phyloP scores from a whole-genome alignment of 2,113 vertebrate species.

The Eurypyga helias region DNA sequence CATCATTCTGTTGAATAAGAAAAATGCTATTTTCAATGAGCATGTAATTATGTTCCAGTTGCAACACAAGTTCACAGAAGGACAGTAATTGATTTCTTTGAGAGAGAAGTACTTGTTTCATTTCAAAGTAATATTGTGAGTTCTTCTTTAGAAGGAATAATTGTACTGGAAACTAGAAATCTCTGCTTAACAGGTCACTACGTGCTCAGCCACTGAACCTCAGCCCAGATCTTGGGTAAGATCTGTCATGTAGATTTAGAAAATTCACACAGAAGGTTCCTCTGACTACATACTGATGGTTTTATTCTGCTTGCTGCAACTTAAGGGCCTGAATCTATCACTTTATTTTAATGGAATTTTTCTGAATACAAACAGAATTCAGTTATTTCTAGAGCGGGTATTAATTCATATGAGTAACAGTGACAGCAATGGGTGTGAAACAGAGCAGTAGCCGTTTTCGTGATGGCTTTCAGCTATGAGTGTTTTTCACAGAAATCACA shows the following conservation, averaged over 20 bases:
- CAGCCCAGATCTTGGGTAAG: slow-evolving; percentile 5
- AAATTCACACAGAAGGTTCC: slow-evolving; percentile 2
- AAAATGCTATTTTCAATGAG: background rate
- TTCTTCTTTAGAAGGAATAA: background rate
- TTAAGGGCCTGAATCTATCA: background rate
- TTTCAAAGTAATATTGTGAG: background rate
- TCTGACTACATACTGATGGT: background rate
- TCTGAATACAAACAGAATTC: background rate
- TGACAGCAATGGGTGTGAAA: background rate
- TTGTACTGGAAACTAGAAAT: slow-evolving; percentile 33
- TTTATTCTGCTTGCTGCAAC: slow-evolving; percentile 1
- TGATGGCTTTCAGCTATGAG: background rate
- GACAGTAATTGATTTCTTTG: background rate
- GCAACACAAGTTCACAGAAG: background rate
- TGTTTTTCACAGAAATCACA: background rate
- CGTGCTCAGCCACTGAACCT: slow-evolving; percentile 5
- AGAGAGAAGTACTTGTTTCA: slow-evolving; percentile 9
- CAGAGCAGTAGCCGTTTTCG: background rate
- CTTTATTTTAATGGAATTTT: background rate
- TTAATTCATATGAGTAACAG: background rate
- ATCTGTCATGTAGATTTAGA: slow-evolving; percentile 16
- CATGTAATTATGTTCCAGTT: slow-evolving; percentile 7
- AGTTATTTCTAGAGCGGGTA: background rate
- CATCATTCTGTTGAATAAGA: background rate
- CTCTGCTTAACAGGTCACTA: slow-evolving; percentile 12